These are phyloP conservation scores for Anser brachyrhynchus DNA, from an alignment of 2,113 vertebrate species.

Conservation along the genomic window DNA sequence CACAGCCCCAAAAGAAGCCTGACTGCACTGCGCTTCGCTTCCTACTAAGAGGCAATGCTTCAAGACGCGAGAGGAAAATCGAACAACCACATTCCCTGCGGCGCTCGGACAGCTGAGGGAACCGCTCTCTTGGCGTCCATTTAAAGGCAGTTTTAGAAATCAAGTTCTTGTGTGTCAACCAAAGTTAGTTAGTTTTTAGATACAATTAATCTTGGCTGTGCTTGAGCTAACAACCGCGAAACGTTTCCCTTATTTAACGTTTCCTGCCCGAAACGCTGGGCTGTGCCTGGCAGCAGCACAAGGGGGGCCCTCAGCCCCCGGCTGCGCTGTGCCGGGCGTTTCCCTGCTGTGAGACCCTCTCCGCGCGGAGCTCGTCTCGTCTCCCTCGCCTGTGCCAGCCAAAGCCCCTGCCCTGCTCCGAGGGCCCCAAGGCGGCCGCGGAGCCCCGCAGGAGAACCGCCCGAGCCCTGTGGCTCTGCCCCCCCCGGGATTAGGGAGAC, in stretches of 20 bases:
- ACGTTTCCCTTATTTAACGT: rapidly evolving
- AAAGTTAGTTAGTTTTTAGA: not conserved
- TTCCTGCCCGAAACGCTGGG: not conserved
- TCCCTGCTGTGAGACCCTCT: not conserved
- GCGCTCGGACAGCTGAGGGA: not conserved
- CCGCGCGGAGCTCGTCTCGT: not conserved
- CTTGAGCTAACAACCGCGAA: not conserved
- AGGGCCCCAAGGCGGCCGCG: not conserved
- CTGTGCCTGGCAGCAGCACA: not conserved
- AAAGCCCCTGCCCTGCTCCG: not conserved
- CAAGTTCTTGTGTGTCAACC: not conserved
- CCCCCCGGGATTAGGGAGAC: rapidly evolving
- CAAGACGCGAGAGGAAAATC: not conserved
- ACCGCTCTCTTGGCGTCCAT: not conserved
- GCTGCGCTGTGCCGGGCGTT: rapidly evolving
- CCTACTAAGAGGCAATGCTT: rapidly evolving
- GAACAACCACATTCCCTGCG: rapidly evolving
- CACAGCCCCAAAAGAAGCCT: too few relatives aligned
- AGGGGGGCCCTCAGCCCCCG: not conserved
- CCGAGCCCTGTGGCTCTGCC: not conserved
- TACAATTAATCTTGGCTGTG: not conserved
- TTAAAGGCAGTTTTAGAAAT: not conserved
- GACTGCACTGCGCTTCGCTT: not conserved
- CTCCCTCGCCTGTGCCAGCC: not conserved
- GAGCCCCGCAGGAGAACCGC: rapidly evolving